These are phyloP conservation scores for Belonocnema kinseyi DNA, from an alignment of 1,140 invertebrate genomes.

Conservation along the genomic window DNA sequence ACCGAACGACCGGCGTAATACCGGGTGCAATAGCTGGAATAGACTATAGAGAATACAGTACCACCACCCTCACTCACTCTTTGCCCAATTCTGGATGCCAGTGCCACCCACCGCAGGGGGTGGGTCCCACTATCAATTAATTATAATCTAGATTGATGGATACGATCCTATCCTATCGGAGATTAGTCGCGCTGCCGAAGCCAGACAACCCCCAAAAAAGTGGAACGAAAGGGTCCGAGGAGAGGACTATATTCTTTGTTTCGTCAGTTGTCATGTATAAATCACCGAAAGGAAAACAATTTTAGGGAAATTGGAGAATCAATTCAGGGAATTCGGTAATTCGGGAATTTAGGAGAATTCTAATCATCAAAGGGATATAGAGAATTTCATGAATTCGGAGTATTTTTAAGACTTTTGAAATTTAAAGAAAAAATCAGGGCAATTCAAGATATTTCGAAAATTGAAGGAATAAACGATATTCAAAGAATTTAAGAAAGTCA, in stretches of 20 bases:
- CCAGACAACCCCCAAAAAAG: slow-evolving; percentile 30
- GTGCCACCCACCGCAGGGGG: slow-evolving; percentile 66
- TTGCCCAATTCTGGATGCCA: slow-evolving; percentile 52
- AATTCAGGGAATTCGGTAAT: no score
- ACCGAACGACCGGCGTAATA: slow-evolving; percentile 75
- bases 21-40: slow-evolving; percentile 75
- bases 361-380: no score
- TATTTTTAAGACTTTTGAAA: no score
- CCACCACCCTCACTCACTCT: slow-evolving; percentile 38
- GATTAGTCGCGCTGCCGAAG: slow-evolving; percentile 72
- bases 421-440: no score
- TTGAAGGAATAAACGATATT: no score
- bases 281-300: no score
- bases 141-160: slow-evolving; percentile 77
- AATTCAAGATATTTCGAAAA: no score
- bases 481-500: no score
- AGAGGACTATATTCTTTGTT: neutral
- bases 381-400: no score
- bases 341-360: no score
- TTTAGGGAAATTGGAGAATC: no score
- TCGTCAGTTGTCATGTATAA: no score
- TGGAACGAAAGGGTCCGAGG: slow-evolving; percentile 10
- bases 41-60: slow-evolving; percentile 63
- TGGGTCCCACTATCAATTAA: slow-evolving; percentile 74
- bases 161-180: slow-evolving; percentile 72